A percentile compares a stretch with the other conserved stretches of the same genome.
These are phyloP conservation scores for Leptinotarsa peninsularis DNA, from an alignment of 2,888 invertebrate genomes.

Conservation along the genomic window DNA sequence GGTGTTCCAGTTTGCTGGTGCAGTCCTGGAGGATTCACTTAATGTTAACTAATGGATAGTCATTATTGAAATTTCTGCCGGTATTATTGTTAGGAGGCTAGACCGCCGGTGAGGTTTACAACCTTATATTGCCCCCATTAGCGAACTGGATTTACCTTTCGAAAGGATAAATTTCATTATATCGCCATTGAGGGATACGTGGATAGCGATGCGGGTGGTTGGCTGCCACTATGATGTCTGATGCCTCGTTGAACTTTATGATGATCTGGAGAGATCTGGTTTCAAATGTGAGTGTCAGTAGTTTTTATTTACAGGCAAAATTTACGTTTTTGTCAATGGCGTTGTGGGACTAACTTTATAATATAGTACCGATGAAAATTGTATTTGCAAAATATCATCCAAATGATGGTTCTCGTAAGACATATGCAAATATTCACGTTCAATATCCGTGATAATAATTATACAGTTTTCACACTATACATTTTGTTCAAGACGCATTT, in stretches of 20 bases:
- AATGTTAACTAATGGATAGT: conserved; percentile 53
- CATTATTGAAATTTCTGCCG: conserved; percentile 53
- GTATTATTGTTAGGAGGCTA: conserved; percentile 42
- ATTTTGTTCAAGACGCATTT: too few relatives aligned
- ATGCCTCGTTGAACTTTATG: not conserved
- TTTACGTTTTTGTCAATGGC: too few relatives aligned
- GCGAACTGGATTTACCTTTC: conserved; percentile 46
- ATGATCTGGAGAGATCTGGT: not conserved
- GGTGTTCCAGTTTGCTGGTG: conserved; percentile 38
- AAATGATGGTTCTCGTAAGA: too few relatives aligned
- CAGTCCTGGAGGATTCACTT: conserved; percentile 50
- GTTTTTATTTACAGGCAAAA: too few relatives aligned
- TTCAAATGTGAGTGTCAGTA: too few relatives aligned
- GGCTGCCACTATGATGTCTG: not conserved
- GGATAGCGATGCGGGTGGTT: conserved; percentile 10
- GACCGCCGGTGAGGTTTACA: conserved; percentile 41
- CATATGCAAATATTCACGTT: too few relatives aligned
- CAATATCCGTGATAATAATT: too few relatives aligned
- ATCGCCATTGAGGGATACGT: conserved; percentile 34
- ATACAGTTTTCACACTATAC: too few relatives aligned
- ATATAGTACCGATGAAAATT: too few relatives aligned
- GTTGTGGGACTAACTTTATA: too few relatives aligned
- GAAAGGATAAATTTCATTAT: conserved; percentile 41
- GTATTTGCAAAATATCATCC: too few relatives aligned
- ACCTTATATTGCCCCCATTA: conserved; percentile 47